A percentile compares a stretch with the other conserved stretches of the same genome.
phyloP scores from a whole-genome alignment of 37 sponge, comb jelly and placozoan genomes.

The Lycopodina hypogea region DNA sequence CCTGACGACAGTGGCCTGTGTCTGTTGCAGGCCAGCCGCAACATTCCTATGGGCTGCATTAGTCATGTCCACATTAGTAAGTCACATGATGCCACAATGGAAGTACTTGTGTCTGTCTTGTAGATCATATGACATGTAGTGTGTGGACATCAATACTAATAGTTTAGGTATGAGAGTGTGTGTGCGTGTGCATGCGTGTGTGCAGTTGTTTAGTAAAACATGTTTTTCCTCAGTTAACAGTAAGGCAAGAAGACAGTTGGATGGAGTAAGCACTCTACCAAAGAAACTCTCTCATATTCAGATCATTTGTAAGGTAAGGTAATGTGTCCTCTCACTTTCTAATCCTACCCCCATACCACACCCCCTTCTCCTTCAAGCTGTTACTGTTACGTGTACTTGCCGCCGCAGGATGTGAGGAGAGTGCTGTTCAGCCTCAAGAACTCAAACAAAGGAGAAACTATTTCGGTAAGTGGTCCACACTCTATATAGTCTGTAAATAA shows the following conservation, averaged over 20 bases:
- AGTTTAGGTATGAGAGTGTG: too few relatives aligned
- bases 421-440: slow-evolving; percentile 44
- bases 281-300: slow-evolving; percentile 38
- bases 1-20: neutral
- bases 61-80: slow-evolving; percentile 11
- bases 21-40: slow-evolving; percentile 5
- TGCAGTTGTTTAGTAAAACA: neutral
- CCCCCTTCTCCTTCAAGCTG: too few relatives aligned
- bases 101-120: neutral
- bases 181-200: too few relatives aligned
- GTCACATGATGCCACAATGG: neutral
- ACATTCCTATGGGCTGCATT: slow-evolving; percentile 37
- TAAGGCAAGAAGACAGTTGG: slow-evolving; percentile 33
- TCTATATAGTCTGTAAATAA: neutral
- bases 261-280: slow-evolving; percentile 40
- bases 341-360: neutral
- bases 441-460: slow-evolving; percentile 48
- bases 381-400: too few relatives aligned
- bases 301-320: slow-evolving; percentile 47
- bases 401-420: slow-evolving; percentile 53
- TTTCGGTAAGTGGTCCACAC: slow-evolving; percentile 38
- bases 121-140: neutral
- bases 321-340: neutral
- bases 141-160: too few relatives aligned
- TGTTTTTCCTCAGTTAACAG: slow-evolving; percentile 4